Evolutionary conservation across 2,888 invertebrate species (phyloP), one percentile per base, ranked within the genome.

Genomic region (Nymphalis polychloros): DNA sequence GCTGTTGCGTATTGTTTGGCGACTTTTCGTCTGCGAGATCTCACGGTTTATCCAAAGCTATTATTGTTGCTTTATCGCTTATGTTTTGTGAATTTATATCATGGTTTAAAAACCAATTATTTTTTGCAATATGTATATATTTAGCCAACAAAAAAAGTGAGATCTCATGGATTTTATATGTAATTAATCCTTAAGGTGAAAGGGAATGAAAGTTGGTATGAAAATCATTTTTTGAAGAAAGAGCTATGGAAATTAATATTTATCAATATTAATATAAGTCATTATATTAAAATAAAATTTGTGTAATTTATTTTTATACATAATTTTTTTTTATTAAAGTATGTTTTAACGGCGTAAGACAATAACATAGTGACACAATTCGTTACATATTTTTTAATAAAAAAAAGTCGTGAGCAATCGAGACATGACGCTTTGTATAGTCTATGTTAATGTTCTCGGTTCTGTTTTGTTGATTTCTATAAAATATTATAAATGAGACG

Each of bases 401-500:
- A 85, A 90, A 89, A 82, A 84, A 76, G 78, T 79, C 78, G 79
- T 81, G 83, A 78, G 79, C 78, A 90, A 86, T 82, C 90, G 85
- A 87, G 82, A 82, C 91, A 86, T 71, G 73, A 75, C 76, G 81
- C 81, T 84, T 87, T 87, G 86, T 90, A 84, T 83, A 77, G 78
- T 79, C 79, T 75, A 87, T 81, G 84, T 88, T 90, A 90, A 92
- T 90, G 90, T 90, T 87, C 84, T 82, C 88, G 79, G 83, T 82
- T 88, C 83, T 87, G 88, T 92, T 89, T 92, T 90, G 92, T 92
- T 92, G 92, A 92, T 92, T 92, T 92, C 92, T 92, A 89, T 91
- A 90, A 92, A 92, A 90, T 92, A 89, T 92, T 91, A 91, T 92
- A 90, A 92, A 91, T 86, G 90, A 86, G 90, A 90, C 84, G 87